These are phyloP conservation scores for Neria commutata DNA, from an alignment of 2,888 invertebrate species.

Conservation along the genomic window DNA sequence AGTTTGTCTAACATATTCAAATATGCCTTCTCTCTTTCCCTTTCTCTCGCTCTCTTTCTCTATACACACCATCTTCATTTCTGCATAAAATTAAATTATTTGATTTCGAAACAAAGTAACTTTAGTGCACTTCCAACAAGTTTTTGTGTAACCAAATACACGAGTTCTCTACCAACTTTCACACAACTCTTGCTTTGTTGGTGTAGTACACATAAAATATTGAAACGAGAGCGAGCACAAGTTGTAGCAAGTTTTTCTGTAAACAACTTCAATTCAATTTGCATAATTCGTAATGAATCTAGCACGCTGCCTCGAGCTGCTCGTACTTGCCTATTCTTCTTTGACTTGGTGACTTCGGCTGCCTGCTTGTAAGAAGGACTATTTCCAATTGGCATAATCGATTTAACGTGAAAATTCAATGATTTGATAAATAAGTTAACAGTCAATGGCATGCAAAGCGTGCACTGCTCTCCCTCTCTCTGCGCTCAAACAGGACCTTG, in stretches of 20 bases:
- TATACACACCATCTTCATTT: background rate
- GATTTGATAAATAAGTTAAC: slow-evolving; percentile 36
- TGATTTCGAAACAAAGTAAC: too few species aligned
- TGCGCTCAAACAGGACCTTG: background rate
- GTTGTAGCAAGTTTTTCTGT: too few species aligned
- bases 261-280: background rate
- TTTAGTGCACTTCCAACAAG: too few species aligned
- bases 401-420: slow-evolving; percentile 39
- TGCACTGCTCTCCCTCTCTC: too few species aligned
- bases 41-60: slow-evolving; percentile 11
- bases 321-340: background rate
- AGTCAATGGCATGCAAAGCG: slow-evolving; percentile 17
- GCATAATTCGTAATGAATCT: background rate
- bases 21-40: background rate
- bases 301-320: background rate
- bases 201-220: too few species aligned
- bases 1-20: too few species aligned
- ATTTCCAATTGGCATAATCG: slow-evolving; percentile 40
- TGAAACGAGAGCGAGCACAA: too few species aligned
- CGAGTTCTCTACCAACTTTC: too few species aligned
- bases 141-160: too few species aligned
- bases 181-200: too few species aligned
- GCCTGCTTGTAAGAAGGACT: background rate
- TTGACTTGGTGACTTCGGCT: background rate
- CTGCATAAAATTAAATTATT: too few species aligned